A percentile compares a stretch with the other conserved stretches of the same genome.
Evolutionary conservation across 2,888 invertebrate species (phyloP).

Genomic region (Clepsis dumicolana): DNA sequence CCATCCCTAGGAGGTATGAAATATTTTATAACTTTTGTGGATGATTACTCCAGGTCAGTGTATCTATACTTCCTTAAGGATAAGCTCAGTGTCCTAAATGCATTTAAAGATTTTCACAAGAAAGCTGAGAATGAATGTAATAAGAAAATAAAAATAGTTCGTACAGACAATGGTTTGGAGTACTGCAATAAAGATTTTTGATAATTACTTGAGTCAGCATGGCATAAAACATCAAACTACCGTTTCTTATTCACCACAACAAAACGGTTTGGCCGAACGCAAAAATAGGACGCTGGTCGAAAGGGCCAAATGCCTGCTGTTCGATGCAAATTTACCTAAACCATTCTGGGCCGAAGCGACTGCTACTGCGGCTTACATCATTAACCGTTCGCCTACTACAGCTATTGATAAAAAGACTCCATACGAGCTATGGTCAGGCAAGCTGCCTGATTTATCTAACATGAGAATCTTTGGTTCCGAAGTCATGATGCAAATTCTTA

Average conservation of each 20-base stretch:
- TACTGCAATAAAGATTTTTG: slow-evolving; percentile 47
- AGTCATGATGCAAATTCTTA: too few relatives aligned
- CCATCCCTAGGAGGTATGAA: not conserved
- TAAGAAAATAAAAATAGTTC: slow-evolving; percentile 43
- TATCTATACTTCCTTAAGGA: slow-evolving; percentile 46
- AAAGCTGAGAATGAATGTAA: slow-evolving; percentile 44
- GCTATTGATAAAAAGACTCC: slow-evolving; percentile 25
- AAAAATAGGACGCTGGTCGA: slow-evolving; percentile 49
- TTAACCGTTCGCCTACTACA: slow-evolving; percentile 38
- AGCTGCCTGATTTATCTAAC: too few relatives aligned
- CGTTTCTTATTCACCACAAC: slow-evolving; percentile 54
- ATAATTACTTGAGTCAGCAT: slow-evolving; percentile 38
- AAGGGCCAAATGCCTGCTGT: slow-evolving; percentile 47
- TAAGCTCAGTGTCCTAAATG: slow-evolving; percentile 39
- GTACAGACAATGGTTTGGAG: slow-evolving; percentile 47
- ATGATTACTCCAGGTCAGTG: slow-evolving; percentile 46
- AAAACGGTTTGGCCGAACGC: slow-evolving; percentile 59
- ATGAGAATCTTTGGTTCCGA: too few relatives aligned
- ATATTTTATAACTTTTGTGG: slow-evolving; percentile 23
- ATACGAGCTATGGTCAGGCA: slow-evolving; percentile 8
- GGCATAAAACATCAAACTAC: slow-evolving; percentile 55
- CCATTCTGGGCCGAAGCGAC: slow-evolving; percentile 49
- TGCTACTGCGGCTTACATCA: too few relatives aligned
- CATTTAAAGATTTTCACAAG: slow-evolving; percentile 45
- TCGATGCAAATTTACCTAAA: slow-evolving; percentile 44